Evolutionary conservation across 2,113 vertebrate species (phyloP).

Genomic region (Meriones unguiculatus): DNA sequence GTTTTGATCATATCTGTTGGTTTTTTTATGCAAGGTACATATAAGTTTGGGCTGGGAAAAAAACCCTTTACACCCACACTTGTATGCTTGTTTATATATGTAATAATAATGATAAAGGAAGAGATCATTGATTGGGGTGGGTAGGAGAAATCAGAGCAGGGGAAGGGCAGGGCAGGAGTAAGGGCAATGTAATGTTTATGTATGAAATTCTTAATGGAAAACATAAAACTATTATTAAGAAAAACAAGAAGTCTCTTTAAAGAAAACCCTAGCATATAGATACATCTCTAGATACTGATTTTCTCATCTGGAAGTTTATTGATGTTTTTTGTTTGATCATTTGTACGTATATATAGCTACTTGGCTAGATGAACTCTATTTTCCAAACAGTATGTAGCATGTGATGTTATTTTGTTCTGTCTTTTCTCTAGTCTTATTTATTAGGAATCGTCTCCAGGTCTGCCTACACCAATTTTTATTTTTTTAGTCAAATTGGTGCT

Average conservation of each 20-base stretch:
- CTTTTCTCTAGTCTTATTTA: background rate
- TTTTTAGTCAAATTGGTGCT: background rate
- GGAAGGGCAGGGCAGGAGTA: too few species aligned
- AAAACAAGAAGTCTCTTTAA: background rate
- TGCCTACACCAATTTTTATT: background rate
- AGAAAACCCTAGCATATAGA: background rate
- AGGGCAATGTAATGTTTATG: background rate
- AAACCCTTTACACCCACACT: background rate
- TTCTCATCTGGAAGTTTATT: background rate
- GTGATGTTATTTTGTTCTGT: background rate
- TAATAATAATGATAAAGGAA: background rate
- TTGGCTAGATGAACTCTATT: slow-evolving; percentile 2
- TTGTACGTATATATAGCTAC: background rate
- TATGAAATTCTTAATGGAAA: background rate
- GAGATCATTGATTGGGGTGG: background rate
- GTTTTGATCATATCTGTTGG: background rate
- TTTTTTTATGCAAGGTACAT: background rate
- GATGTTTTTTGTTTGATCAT: background rate
- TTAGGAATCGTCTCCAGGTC: background rate
- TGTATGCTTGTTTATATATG: background rate
- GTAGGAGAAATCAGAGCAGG: background rate
- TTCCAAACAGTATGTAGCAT: background rate
- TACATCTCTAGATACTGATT: background rate
- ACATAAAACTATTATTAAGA: background rate
- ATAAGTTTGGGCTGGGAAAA: background rate